Conservation (phyloP, 92 coral and sea anemone species). For the Actinernus sp. region DNA sequence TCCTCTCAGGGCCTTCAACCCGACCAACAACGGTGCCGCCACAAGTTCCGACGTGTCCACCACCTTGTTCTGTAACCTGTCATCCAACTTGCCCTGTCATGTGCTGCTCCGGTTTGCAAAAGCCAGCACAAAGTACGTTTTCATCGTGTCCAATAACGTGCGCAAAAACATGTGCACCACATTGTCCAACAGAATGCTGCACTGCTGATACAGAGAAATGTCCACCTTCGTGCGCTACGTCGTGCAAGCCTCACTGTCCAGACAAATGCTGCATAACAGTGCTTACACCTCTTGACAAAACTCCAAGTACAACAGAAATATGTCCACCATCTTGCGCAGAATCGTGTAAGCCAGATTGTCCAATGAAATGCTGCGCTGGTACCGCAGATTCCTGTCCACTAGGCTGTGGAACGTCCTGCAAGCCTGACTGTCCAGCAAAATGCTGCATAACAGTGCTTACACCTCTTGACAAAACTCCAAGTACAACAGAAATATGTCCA, state of each 20-base stretch:
- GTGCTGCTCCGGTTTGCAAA: neutral
- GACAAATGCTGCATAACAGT: slow-evolving; percentile 3
- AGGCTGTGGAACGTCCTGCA: slow-evolving; percentile 16
- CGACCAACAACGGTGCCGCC: slow-evolving; percentile 8
- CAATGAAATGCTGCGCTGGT: slow-evolving; percentile 18
- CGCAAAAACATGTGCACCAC: slow-evolving; percentile 3
- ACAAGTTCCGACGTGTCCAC: slow-evolving; percentile 10
- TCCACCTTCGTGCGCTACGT: neutral
- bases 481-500: neutral
- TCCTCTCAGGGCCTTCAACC: slow-evolving; percentile 17
- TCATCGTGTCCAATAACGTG: slow-evolving; percentile 1
- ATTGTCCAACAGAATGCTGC: slow-evolving; percentile 8
- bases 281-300: neutral
- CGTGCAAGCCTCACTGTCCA: slow-evolving; percentile 11
- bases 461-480: neutral
- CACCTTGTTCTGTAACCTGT: slow-evolving; percentile 33
- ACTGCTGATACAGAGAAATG: neutral
- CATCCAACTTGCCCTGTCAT: neutral
- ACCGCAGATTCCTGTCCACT: slow-evolving; percentile 7
- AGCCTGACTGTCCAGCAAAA: slow-evolving; percentile 30
- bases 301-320: slow-evolving; percentile 8
- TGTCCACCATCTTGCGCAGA: slow-evolving; percentile 24
- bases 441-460: slow-evolving; percentile 22
- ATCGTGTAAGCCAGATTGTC: slow-evolving; percentile 34
- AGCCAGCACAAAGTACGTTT: neutral